Conservation (phyloP, 2,113 vertebrate species). For the Apteryx owenii region DNA sequence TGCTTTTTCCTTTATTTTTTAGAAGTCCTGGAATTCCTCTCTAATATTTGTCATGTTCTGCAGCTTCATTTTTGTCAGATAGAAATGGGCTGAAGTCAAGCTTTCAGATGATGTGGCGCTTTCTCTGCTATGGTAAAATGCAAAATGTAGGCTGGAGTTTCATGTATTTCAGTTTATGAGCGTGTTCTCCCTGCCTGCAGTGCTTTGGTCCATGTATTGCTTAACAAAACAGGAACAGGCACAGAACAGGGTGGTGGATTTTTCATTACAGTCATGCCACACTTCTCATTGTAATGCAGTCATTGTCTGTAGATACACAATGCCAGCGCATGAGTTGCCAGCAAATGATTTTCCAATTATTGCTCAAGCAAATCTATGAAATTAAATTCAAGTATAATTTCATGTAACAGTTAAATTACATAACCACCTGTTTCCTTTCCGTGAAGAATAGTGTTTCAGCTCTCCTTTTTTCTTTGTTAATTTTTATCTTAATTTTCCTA, state of each 20-base stretch:
- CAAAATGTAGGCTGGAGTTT: not conserved
- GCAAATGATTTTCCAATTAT: conserved; percentile 52
- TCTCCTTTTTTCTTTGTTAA: not conserved
- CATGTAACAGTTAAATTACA: conserved; percentile 14
- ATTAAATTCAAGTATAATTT: conserved; percentile 47
- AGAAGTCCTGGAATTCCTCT: not conserved
- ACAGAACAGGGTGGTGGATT: not conserved
- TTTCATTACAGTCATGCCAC: conserved; percentile 21
- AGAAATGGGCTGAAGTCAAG: not conserved
- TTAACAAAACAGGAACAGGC: conserved; percentile 25
- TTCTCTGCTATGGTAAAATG: not conserved
- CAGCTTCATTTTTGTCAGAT: not conserved
- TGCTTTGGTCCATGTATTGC: conserved; percentile 28
- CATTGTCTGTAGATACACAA: conserved; percentile 27
- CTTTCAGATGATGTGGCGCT: not conserved
- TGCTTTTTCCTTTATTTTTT: not conserved
- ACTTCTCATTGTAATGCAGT: conserved; percentile 44
- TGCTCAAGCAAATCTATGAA: conserved; percentile 31
- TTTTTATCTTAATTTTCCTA: not conserved
- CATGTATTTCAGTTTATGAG: not conserved
- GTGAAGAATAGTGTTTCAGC: not conserved
- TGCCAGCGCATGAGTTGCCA: conserved; percentile 44
- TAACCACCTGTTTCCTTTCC: not conserved
- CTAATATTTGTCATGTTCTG: not conserved
- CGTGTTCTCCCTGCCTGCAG: not conserved